Percentiles rank a stretch among this genome's conserved stretches.
phyloP scores from a whole-genome alignment of 2,888 invertebrate genomes.

The Nymphalis urticae region DNA sequence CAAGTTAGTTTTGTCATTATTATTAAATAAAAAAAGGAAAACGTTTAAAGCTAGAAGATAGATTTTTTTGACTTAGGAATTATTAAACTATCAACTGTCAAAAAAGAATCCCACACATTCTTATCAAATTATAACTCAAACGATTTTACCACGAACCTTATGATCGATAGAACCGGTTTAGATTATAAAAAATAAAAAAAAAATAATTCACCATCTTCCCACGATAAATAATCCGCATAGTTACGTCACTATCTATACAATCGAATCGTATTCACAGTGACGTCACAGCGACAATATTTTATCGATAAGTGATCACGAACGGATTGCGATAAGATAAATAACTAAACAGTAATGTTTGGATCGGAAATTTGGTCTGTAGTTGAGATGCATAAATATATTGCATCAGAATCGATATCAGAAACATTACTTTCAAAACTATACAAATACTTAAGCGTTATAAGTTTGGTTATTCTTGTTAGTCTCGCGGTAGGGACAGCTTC shows the following conservation, averaged over 20 bases:
- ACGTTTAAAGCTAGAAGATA: too few relatives aligned
- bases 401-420: too few relatives aligned
- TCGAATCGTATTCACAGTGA: slow-evolving; percentile 14
- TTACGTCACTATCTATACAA: slow-evolving; percentile 27
- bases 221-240: slow-evolving; percentile 32
- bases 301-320: slow-evolving; percentile 25
- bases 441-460: too few relatives aligned
- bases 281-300: slow-evolving; percentile 23
- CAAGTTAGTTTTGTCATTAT: too few relatives aligned
- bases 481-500: too few relatives aligned
- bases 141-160: neutral
- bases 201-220: slow-evolving; percentile 22
- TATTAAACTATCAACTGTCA: neutral
- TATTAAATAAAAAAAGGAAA: too few relatives aligned
- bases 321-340: slow-evolving; percentile 24
- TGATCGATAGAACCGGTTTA: slow-evolving; percentile 4
- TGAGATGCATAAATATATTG: neutral
- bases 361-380: neutral
- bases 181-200: neutral
- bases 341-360: slow-evolving; percentile 12
- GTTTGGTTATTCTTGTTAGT: too few relatives aligned
- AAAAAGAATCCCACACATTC: neutral
- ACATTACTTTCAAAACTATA: too few relatives aligned
- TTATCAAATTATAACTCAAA: neutral
- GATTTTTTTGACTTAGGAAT: too few relatives aligned